Base-by-base conservation (phyloP, 23 tunicate species). In the Styela plicata region DNA sequence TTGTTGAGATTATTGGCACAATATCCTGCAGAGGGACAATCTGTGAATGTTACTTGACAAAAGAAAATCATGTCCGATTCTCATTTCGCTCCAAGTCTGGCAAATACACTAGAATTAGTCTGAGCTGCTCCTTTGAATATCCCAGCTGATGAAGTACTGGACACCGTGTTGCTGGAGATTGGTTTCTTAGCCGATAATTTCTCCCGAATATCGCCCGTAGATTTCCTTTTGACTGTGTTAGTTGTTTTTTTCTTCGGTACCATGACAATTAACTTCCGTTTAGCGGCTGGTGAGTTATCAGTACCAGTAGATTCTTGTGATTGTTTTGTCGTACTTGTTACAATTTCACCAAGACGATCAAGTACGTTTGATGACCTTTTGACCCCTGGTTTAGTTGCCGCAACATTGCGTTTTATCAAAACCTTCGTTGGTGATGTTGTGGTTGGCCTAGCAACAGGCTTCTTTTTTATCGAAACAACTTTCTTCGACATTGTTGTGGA, bases 121-220 rank as follows among this genome's bases (percentile, higher is more conserved):
- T 29, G 64, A 2, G 81, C 44, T 67, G 63, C 73, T 18, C 89
- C 84, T 32, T 69, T 37, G 30, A 89, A 89, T 3, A 89, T 74
- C 22, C 94, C 94, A 16, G 94, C 94, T 20, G 94, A 89, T 27
- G 86, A 71, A 7, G 94, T 89, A 68, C 86, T 83, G 28, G 91
- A 87, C 29, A 87, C 86, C 17, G 69, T 31, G 53, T 87, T 83
- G 70, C 91, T 87, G 32, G 91, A 87, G 26, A 87, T 87, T 26
- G 91, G 91, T 33, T 76, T 76, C 2, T 76, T 76, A 52, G 37
- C 52, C 10, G 52, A 23, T 23, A 73, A 18, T 73, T 24, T 24
- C 31, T 66, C 52, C 24, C 37, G 33, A 73, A 73, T 44, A 13
- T 76, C 53, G 24, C 64, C 53, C 16, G 52, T 44, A 17, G 81